A percentile compares a stretch with the other conserved stretches of the same genome.
Conservation (phyloP, 2,888 invertebrate species). For the Microctonus hyperodae region DNA sequence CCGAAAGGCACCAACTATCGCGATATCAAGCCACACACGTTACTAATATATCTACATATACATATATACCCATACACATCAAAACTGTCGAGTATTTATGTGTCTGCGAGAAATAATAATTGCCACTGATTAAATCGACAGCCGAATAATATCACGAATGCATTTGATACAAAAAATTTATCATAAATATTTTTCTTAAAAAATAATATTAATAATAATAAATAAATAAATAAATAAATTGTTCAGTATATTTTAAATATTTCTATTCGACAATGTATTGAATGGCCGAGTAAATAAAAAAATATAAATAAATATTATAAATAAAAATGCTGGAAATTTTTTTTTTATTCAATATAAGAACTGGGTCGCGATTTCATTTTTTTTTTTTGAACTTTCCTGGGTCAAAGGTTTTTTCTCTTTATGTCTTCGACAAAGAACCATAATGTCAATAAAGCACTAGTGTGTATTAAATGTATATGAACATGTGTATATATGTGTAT, state of each 20-base stretch:
- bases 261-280: too few relatives aligned
- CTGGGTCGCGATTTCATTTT: neutral
- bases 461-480: neutral
- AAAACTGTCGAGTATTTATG: neutral
- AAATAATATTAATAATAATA: too few relatives aligned
- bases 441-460: neutral
- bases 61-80: neutral
- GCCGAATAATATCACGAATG: neutral
- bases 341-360: too few relatives aligned
- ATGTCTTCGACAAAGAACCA: neutral
- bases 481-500: neutral
- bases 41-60: neutral
- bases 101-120: constrained; percentile 13
- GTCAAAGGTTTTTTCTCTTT: neutral
- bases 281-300: too few relatives aligned
- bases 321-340: too few relatives aligned
- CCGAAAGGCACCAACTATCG: constrained; percentile 31
- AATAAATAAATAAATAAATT: too few relatives aligned
- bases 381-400: neutral
- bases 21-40: constrained; percentile 24
- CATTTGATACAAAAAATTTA: neutral
- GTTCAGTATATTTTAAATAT: too few relatives aligned
- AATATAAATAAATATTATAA: too few relatives aligned
- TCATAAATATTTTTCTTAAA: too few relatives aligned
- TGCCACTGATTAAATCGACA: constrained; percentile 1